Percentiles rank a stretch among this genome's conserved stretches.
Evolutionary conservation across 2,113 vertebrate genomes (phyloP).

Genomic region (Eclectus roratus): DNA sequence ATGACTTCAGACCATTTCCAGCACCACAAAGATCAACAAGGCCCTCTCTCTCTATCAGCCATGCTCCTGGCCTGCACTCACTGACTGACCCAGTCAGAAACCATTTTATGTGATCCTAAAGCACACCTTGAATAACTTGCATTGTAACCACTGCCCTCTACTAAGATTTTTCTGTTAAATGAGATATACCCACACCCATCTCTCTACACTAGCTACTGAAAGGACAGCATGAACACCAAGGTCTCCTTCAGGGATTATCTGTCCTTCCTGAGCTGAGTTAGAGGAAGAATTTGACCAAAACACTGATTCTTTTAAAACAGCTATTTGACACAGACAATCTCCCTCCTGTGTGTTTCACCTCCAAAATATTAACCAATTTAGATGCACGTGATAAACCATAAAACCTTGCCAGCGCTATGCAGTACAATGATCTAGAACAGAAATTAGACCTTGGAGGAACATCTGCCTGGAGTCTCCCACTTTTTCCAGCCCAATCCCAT

Average conservation of each 20-base stretch:
- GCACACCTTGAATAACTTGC: neutral
- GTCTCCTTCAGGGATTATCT: too few species aligned
- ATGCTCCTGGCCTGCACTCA: neutral
- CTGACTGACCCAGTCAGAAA: neutral
- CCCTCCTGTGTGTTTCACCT: neutral
- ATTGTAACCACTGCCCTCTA: neutral
- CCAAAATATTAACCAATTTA: neutral
- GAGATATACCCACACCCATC: neutral
- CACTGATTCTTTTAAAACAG: neutral
- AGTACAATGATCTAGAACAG: fast-evolving
- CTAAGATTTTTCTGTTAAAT: neutral
- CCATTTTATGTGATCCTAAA: neutral
- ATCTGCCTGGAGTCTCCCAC: neutral
- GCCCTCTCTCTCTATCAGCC: neutral
- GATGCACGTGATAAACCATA: neutral
- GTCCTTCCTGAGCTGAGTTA: neutral
- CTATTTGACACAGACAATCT: neutral
- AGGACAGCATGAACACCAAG: neutral
- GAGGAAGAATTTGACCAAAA: neutral
- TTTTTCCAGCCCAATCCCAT: neutral
- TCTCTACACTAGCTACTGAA: neutral
- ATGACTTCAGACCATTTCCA: neutral
- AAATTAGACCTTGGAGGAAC: neutral
- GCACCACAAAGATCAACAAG: neutral
- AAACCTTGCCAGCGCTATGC: neutral